Conservation (phyloP, 1,140 invertebrate species). For the Mycetomoellerius zeteki region DNA sequence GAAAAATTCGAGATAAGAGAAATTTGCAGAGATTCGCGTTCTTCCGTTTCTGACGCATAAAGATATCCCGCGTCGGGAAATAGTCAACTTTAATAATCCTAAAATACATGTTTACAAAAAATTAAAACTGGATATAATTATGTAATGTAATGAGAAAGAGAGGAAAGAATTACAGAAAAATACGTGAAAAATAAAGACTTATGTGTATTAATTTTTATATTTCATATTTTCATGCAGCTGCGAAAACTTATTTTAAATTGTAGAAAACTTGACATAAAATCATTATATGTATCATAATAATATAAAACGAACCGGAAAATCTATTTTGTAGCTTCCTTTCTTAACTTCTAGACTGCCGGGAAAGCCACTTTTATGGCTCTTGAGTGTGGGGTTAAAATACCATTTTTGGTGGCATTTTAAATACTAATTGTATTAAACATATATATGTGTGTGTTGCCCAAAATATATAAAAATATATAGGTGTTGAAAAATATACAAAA, state of each 20-base stretch:
- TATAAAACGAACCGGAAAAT: background rate
- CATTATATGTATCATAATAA: background rate
- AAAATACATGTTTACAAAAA: background rate
- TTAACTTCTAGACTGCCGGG: too few species aligned
- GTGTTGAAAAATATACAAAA: too few species aligned
- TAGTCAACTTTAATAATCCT: conserved; percentile 19
- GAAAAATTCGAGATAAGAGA: conserved; percentile 42
- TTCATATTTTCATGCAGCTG: background rate
- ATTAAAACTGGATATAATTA: conserved; percentile 25
- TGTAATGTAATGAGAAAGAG: background rate
- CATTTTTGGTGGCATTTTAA: too few species aligned
- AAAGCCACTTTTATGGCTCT: too few species aligned
- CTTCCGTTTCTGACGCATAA: conserved; percentile 7
- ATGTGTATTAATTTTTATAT: background rate
- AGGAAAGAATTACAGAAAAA: background rate
- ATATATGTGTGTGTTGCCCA: too few species aligned
- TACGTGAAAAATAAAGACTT: background rate
- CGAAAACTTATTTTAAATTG: background rate
- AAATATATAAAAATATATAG: too few species aligned
- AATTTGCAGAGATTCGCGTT: conserved; percentile 10
- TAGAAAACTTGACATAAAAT: background rate
- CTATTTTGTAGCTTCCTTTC: background rate
- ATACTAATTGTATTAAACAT: too few species aligned
- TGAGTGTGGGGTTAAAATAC: too few species aligned
- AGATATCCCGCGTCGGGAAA: background rate